Conservation (phyloP, 2,797 vertebrate species). For the Peromyscus melanophrys region DNA sequence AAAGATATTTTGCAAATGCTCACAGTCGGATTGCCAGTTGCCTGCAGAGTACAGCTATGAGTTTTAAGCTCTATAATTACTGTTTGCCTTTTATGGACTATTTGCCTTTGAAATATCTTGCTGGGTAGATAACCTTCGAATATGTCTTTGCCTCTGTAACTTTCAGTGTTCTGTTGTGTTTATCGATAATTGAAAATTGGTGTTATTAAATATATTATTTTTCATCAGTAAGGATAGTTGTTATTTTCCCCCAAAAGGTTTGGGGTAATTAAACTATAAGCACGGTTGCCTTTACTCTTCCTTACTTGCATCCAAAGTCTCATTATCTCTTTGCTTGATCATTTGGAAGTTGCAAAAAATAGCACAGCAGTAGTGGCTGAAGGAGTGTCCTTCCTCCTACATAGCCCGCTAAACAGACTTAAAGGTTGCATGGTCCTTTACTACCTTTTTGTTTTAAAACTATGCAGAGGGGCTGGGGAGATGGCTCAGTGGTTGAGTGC, state of each 20-base stretch:
- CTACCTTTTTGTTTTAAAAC: conserved; percentile 22
- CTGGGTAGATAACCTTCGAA: conserved; percentile 34
- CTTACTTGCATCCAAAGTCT: conserved; percentile 26
- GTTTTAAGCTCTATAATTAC: conserved; percentile 54
- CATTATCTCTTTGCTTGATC: conserved; percentile 71
- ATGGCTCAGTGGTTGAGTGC: background rate
- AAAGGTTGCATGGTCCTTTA: background rate
- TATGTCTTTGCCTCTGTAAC: background rate
- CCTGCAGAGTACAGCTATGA: background rate
- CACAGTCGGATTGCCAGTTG: conserved; percentile 48
- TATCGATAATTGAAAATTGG: conserved; percentile 9
- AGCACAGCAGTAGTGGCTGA: background rate
- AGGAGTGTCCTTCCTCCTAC: conserved; percentile 31
- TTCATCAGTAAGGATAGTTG: conserved; percentile 45
- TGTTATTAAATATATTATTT: conserved; percentile 32
- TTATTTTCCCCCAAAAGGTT: background rate
- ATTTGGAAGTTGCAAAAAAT: conserved; percentile 32
- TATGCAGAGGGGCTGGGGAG: background rate
- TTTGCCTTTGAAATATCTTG: conserved; percentile 49
- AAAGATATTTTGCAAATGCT: conserved; percentile 62
- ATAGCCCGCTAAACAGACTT: background rate
- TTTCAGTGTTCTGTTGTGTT: background rate
- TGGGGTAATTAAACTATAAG: conserved; percentile 2
- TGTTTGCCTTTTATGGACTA: conserved; percentile 57
- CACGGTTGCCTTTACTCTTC: conserved; percentile 67